These are phyloP conservation scores for Rhizoglyphus robini DNA, from an alignment of 1,140 invertebrate genomes.

Conservation along the genomic window DNA sequence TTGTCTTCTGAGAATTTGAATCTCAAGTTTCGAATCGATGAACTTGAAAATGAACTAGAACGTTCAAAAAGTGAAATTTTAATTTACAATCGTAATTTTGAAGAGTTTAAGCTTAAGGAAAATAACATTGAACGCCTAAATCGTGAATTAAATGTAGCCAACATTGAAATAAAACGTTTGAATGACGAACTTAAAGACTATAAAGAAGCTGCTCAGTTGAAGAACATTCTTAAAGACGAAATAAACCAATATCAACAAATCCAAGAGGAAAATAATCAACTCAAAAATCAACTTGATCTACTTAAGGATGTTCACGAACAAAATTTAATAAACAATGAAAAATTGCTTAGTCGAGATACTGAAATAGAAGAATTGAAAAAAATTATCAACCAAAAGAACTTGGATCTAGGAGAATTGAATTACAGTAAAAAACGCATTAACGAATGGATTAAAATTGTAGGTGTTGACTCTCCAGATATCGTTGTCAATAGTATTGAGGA, in stretches of 20 bases:
- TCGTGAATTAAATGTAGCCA: background rate
- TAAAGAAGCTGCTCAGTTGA: background rate
- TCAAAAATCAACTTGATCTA: background rate
- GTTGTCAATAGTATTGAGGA: background rate
- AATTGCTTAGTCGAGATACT: background rate
- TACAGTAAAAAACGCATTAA: background rate
- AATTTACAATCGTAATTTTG: background rate
- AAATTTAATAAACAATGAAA: conserved; percentile 9
- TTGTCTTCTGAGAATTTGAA: conserved; percentile 1
- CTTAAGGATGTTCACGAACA: background rate
- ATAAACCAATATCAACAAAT: background rate
- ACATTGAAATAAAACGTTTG: background rate
- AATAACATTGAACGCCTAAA: background rate
- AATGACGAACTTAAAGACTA: background rate
- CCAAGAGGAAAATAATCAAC: conserved; percentile 11
- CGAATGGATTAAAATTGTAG: conserved; percentile 11
- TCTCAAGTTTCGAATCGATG: background rate
- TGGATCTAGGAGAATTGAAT: background rate
- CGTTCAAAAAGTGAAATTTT: background rate
- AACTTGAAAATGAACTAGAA: background rate
- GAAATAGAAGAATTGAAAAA: background rate
- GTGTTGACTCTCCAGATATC: background rate
- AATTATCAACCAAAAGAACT: background rate
- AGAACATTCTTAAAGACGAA: conserved; percentile 3
- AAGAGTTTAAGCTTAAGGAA: background rate